Percentiles rank a stretch among this genome's conserved stretches.
These are phyloP conservation scores for Uromys caudimaculatus DNA, from an alignment of 2,797 vertebrate species.

Conservation along the genomic window DNA sequence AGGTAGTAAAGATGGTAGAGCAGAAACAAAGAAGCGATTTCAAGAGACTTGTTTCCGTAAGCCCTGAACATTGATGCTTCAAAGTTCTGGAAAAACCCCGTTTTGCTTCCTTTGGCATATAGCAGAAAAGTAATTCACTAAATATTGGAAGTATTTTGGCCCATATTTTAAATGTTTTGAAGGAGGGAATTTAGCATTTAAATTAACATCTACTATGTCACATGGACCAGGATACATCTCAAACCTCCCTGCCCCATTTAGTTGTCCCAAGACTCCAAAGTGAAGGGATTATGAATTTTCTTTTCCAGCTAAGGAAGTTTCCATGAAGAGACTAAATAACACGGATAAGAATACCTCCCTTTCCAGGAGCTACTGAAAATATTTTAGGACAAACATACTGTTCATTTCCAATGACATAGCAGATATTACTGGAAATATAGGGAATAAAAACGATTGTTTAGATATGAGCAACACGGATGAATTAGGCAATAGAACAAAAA, in stretches of 20 bases:
- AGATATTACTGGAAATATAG: not conserved
- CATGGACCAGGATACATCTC: not conserved
- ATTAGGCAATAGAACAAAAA: not conserved
- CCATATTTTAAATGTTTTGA: not conserved
- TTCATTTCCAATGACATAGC: not conserved
- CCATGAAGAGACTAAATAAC: not conserved
- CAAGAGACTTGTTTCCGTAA: not conserved
- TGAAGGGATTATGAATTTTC: not conserved
- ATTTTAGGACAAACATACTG: not conserved
- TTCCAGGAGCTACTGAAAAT: not conserved
- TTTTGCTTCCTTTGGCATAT: not conserved
- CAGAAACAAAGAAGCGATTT: not conserved
- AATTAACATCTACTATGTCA: not conserved
- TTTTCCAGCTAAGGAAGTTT: not conserved
- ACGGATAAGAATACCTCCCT: not conserved
- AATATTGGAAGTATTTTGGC: not conserved
- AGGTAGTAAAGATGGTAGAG: not conserved
- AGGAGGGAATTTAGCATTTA: not conserved
- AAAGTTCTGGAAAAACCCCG: not conserved
- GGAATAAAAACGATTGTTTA: not conserved
- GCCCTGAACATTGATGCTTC: not conserved
- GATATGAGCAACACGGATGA: not conserved
- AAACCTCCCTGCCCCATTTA: not conserved
- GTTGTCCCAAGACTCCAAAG: not conserved
- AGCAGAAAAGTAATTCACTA: not conserved